These are phyloP conservation scores for Pocillopora grandis DNA, from an alignment of 92 coral and sea anemone genomes.

Conservation along the genomic window DNA sequence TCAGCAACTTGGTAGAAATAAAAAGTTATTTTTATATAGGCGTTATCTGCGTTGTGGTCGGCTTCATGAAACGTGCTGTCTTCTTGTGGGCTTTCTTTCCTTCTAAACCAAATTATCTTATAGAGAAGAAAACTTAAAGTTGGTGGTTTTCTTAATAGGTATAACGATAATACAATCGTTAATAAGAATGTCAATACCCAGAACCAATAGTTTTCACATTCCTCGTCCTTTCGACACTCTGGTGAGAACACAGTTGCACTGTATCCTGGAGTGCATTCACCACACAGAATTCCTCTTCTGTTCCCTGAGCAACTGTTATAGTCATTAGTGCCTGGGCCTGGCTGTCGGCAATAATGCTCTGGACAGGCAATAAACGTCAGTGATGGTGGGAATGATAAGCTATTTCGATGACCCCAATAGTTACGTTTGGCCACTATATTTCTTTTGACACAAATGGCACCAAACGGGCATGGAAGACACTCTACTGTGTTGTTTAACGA, in stretches of 20 bases:
- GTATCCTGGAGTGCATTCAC: conserved; percentile 47
- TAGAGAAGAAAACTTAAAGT: conserved; percentile 34
- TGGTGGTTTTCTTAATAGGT: conserved; percentile 65
- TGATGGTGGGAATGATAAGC: neutral
- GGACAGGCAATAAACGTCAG: conserved; percentile 63
- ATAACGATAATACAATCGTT: conserved; percentile 33
- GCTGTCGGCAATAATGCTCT: conserved; percentile 47
- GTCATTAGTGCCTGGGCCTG: neutral
- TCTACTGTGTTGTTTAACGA: neutral
- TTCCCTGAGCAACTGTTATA: conserved; percentile 57
- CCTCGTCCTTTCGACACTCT: conserved; percentile 13
- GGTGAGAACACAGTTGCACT: conserved; percentile 39
- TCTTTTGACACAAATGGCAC: conserved; percentile 53
- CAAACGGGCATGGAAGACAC: conserved; percentile 66
- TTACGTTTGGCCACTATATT: conserved; percentile 65
- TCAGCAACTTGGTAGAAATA: conserved; percentile 82
- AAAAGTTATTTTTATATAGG: conserved; percentile 31
- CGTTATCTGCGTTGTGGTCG: neutral
- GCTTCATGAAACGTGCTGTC: neutral
- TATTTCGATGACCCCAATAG: conserved; percentile 67
- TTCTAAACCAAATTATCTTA: conserved; percentile 58
- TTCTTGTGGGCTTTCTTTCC: neutral
- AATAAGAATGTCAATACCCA: neutral
- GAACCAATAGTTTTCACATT: neutral
- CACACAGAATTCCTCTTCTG: conserved; percentile 59